Percentiles rank a stretch among this genome's conserved stretches.
Conservation (phyloP, 2,113 vertebrate species). For the Notothenia rossii region DNA sequence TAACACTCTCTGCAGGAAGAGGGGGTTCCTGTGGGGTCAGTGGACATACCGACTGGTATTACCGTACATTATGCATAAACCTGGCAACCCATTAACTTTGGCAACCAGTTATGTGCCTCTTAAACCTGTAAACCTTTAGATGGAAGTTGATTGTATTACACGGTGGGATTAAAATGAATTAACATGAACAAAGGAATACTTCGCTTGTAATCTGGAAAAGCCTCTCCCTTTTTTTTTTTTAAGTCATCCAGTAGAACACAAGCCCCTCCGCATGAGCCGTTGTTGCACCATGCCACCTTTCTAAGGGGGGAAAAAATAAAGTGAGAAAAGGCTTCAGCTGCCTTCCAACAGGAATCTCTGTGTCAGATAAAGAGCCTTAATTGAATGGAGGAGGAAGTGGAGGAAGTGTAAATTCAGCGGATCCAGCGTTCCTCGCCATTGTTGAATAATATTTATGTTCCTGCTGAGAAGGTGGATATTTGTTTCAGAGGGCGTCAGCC, state of each 20-base stretch:
- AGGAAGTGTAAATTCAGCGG: slow-evolving; percentile 79
- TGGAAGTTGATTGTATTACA: slow-evolving; percentile 7
- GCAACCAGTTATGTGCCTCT: neutral
- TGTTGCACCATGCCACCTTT: slow-evolving; percentile 57
- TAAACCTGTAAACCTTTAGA: neutral
- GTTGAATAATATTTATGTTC: slow-evolving; percentile 76
- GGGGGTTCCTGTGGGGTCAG: slow-evolving; percentile 12
- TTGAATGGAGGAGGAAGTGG: slow-evolving; percentile 83
- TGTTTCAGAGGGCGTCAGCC: slow-evolving; percentile 34
- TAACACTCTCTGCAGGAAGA: slow-evolving; percentile 29
- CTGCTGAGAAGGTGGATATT: slow-evolving; percentile 56
- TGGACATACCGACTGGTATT: neutral
- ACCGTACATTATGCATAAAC: neutral
- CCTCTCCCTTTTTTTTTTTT: slow-evolving; percentile 41
- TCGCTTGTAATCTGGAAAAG: slow-evolving; percentile 36
- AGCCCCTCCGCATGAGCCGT: slow-evolving; percentile 48
- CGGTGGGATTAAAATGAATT: slow-evolving; percentile 20
- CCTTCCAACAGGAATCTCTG: slow-evolving; percentile 76
- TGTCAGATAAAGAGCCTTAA: slow-evolving; percentile 78
- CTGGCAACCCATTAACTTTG: neutral
- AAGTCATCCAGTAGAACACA: slow-evolving; percentile 38
- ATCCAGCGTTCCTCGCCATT: slow-evolving; percentile 59
- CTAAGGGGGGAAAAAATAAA: slow-evolving; percentile 52
- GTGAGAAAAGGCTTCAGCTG: slow-evolving; percentile 51
- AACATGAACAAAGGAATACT: slow-evolving; percentile 56